Conservation (phyloP, 1,140 invertebrate genomes). For the Scaptomyza montana region DNA sequence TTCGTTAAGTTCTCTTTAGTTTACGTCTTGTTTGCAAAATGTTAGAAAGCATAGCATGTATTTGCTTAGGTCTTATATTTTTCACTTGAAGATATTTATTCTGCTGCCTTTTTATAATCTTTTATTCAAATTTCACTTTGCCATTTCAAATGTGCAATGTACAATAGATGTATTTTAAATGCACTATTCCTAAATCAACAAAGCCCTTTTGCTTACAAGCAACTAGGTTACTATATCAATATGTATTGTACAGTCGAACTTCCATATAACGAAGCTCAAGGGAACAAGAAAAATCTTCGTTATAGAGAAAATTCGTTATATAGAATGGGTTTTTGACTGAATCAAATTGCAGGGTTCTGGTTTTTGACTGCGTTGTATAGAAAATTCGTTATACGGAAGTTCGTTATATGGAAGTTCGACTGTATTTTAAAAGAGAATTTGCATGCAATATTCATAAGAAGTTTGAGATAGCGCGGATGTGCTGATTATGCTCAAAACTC, state of each 20-base stretch:
- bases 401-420: background rate
- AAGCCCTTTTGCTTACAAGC: background rate
- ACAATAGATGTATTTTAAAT: no score
- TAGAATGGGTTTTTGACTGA: no score
- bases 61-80: background rate
- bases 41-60: background rate
- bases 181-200: no score
- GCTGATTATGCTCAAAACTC: slow-evolving; percentile 27
- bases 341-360: no score
- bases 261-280: no score
- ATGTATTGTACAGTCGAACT: background rate
- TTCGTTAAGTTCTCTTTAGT: background rate
- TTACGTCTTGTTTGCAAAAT: background rate
- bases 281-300: no score
- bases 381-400: no score
- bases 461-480: background rate
- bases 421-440: background rate
- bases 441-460: background rate
- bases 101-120: background rate
- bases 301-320: no score
- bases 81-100: background rate
- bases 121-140: background rate
- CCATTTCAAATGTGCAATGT: background rate
- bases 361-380: no score
- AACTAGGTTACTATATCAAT: background rate